Base-by-base conservation (phyloP, 2,888 invertebrate genomes). In the Synergus gifuensis region DNA sequence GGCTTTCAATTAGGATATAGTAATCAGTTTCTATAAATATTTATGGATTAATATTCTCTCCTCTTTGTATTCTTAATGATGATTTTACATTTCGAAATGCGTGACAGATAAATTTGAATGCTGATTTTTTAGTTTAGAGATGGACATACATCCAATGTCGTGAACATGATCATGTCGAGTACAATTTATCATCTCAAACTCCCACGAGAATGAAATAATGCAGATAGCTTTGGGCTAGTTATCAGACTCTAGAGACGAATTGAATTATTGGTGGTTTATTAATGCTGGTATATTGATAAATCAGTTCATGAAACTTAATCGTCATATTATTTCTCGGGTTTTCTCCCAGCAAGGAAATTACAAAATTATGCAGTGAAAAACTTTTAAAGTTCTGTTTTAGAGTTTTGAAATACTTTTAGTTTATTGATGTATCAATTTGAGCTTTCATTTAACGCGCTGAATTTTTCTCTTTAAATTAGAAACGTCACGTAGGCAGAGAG, bases 401-500 rank as follows among this genome's bases (percentile, higher is more conserved):
- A 18, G 4, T 3, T 18, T 58, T 58, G 36, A n/a, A 18, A 58
- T 11, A 18, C 58, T 4, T 11, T 9, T 58, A 18, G 0, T n/a
- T 11, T 58, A 4, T 18, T 9, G 18, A 11, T 9, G 18, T 58
- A 9, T 58, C 9, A 18, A 18, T 58, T 58, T 58, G n/a, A 8
- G 58, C n/a, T 8, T 11, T 58, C 58, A 18, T 58, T 58, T 28
- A 4, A 18, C 9, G 58, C 3, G n/a, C 9, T 4, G 18, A 58
- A 58, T 58, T 18, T 18, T 58, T 2, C 9, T 60, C 9, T 9
- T 4, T 9, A 42, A 78, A 78, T 78, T 54, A 62, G 42, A 69
- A 42, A 49, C 49, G 42, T 79, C 46, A 16, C 69, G 63, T 66
- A 64, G 76, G 62, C 73, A 77, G 54, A 76, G 42, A 63, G 40